phyloP scores from a whole-genome alignment of 2,888 invertebrate genomes.

The Tetrapedia diversipes region DNA sequence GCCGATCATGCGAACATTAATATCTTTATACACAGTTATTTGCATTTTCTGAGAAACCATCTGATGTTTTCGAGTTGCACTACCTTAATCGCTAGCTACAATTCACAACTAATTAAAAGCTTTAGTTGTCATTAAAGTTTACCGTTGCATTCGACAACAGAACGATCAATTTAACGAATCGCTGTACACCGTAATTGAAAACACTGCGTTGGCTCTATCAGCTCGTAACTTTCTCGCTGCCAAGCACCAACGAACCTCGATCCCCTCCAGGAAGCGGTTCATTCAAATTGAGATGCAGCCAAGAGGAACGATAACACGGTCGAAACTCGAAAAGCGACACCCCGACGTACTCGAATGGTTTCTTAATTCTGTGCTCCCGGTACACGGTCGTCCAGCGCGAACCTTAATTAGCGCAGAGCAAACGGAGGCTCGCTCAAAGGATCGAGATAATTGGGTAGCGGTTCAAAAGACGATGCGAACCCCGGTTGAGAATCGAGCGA shows the following conservation, averaged over 20 bases:
- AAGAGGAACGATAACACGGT: not conserved
- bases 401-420: slow-evolving; percentile 55
- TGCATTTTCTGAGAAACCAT: too few species aligned
- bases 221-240: too few species aligned
- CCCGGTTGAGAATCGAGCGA: not conserved
- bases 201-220: too few species aligned
- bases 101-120: too few species aligned
- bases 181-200: too few species aligned
- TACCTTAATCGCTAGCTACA: too few species aligned
- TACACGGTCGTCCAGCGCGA: not conserved
- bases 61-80: too few species aligned
- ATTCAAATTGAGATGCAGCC: slow-evolving; percentile 15
- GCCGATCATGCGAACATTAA: too few species aligned
- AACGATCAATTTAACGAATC: too few species aligned
- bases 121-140: too few species aligned
- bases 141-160: too few species aligned
- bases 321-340: slow-evolving; percentile 33
- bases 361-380: slow-evolving; percentile 34
- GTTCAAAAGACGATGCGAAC: slow-evolving; percentile 39
- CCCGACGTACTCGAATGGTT: slow-evolving; percentile 12
- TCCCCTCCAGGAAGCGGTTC: not conserved
- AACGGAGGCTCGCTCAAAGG: slow-evolving; percentile 10
- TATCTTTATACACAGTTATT: too few species aligned
- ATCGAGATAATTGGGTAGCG: slow-evolving; percentile 61
- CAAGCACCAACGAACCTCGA: not conserved